Evolutionary conservation across 2,888 invertebrate species (phyloP), one percentile per base, ranked within the genome.

Genomic region (Drosophila niveifrons): DNA sequence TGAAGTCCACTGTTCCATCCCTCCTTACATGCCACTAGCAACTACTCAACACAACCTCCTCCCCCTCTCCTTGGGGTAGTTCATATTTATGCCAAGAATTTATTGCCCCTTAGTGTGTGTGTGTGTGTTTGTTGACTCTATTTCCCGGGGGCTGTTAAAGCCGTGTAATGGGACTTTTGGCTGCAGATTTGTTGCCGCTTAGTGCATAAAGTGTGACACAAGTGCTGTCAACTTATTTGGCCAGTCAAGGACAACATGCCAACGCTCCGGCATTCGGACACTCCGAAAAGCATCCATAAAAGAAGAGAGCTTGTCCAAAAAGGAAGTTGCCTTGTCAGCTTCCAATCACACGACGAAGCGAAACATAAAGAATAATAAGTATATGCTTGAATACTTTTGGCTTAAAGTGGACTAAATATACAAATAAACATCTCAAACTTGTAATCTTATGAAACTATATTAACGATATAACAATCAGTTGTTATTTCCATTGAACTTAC

Each of bases 41-140:
- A 13, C 39, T 36, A 28, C 52, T 39, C 34, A 57, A 7, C 39
- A n/a, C 13, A 28, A 8, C 36, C 31, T 31, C n/a, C 13, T 13
- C 48, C 31, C 17, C n/a, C 13, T 8, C 72, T 52, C 28, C 6
- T 55, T 50, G 46, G 55, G 28, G 61, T 65, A 55, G 71, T 66
- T 70, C 75, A 81, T 75, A 80, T 80, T 80, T 80, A 82, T 82
- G 75, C 13, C 55, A 46, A 18, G 36, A 82, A 80, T 80, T 82
- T 80, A 80, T 80, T 63, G 68, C 64, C 48, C 15, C 41, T 43
- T 53, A 36, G 23, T 53, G 41, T 39, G 52, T 23, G 36, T 31
- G 18, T 36, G 62, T 53, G 28, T 31, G 51, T 56, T 28, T 50
- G 55, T 55, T 36, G 18, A 34, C n/a, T 43, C 23, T 46, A 51